A percentile compares a stretch with the other conserved stretches of the same genome.
Evolutionary conservation across 2,888 invertebrate species (phyloP).

Genomic region (Choristoneura rosaceana): DNA sequence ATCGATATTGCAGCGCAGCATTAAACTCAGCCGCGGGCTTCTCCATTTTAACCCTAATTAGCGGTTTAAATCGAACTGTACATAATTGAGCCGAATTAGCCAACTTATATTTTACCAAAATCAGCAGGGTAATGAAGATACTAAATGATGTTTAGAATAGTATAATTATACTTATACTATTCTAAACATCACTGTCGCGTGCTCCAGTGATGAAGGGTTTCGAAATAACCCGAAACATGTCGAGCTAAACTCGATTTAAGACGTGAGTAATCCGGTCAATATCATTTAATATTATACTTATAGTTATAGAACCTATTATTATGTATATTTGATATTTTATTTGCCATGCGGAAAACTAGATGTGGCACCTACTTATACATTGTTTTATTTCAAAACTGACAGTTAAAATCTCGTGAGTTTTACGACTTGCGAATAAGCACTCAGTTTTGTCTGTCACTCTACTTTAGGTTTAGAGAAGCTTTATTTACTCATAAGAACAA

Average conservation of each 20-base stretch:
- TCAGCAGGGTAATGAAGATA: neutral
- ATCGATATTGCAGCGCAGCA: constrained; percentile 54
- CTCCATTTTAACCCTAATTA: constrained; percentile 38
- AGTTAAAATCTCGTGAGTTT: neutral
- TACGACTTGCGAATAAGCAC: neutral
- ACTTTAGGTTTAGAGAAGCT: too few relatives aligned
- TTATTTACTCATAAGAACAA: too few relatives aligned
- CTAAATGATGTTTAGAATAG: neutral
- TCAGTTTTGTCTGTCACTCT: neutral
- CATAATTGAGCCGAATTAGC: constrained; percentile 35
- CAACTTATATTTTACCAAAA: constrained; percentile 29
- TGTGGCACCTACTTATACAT: neutral
- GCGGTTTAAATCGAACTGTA: constrained; percentile 36
- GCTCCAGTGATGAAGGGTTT: too few relatives aligned
- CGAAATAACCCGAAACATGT: too few relatives aligned
- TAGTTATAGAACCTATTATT: too few relatives aligned
- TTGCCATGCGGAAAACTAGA: neutral
- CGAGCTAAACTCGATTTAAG: too few relatives aligned
- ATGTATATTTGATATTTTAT: neutral
- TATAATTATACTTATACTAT: neutral
- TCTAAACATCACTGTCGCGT: too few relatives aligned
- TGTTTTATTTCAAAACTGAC: neutral
- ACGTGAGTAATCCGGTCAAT: too few relatives aligned
- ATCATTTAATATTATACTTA: too few relatives aligned
- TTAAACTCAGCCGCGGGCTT: constrained; percentile 22